phyloP scores from a whole-genome alignment of 2,888 invertebrate species.

The Noctua janthe region DNA sequence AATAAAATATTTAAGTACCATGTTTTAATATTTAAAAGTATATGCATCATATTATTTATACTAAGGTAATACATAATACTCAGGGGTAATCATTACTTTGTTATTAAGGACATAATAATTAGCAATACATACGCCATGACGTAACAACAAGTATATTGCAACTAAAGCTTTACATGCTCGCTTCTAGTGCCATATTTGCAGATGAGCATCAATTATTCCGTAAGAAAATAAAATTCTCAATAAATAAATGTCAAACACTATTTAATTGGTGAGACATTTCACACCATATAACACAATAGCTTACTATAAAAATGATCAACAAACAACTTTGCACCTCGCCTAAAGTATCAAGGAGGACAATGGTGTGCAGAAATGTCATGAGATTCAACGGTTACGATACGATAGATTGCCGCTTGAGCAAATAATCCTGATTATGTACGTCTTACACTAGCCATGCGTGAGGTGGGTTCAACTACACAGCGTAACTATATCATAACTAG shows the following conservation, averaged over 20 bases:
- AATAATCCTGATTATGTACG: slow-evolving; percentile 85
- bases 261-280: slow-evolving; percentile 87
- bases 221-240: slow-evolving; percentile 91
- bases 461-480: slow-evolving; percentile 86
- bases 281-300: slow-evolving; percentile 90
- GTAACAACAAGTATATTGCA: slow-evolving; percentile 74
- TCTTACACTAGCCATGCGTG: slow-evolving; percentile 87
- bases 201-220: slow-evolving; percentile 88
- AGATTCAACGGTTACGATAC: slow-evolving; percentile 88
- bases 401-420: slow-evolving; percentile 88
- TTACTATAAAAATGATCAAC: slow-evolving; percentile 90
- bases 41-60: slow-evolving; percentile 58
- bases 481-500: slow-evolving; percentile 77
- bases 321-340: slow-evolving; percentile 89
- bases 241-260: slow-evolving; percentile 90
- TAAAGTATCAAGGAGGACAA: slow-evolving; percentile 82
- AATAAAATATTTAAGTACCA: slow-evolving; percentile 80
- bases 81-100: slow-evolving; percentile 67
- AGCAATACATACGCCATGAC: slow-evolving; percentile 72
- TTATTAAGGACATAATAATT: slow-evolving; percentile 66
- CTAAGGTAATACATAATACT: slow-evolving; percentile 67
- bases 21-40: slow-evolving; percentile 66
- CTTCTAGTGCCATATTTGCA: slow-evolving; percentile 88
- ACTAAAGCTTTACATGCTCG: slow-evolving; percentile 76
- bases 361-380: slow-evolving; percentile 86